phyloP scores from a whole-genome alignment of 2,113 vertebrate species.

The Vanacampus margaritifer region DNA sequence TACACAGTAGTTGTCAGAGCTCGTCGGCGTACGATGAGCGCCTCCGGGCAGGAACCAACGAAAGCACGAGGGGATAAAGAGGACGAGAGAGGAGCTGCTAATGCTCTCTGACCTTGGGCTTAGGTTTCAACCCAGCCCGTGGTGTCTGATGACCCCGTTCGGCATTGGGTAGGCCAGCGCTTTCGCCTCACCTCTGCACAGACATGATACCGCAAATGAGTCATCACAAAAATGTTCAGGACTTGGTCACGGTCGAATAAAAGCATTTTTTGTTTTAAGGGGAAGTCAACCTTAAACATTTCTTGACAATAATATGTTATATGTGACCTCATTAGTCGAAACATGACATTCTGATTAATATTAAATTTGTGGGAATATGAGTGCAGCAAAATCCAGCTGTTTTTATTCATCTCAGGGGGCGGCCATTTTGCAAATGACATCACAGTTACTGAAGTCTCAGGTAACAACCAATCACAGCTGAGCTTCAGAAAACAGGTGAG shows the following conservation, averaged over 20 bases:
- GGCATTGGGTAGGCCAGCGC: slow-evolving; percentile 39
- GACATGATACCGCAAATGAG: not conserved
- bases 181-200: slow-evolving; percentile 41
- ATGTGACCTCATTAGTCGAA: too few relatives aligned
- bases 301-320: too few relatives aligned
- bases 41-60: slow-evolving; percentile 35
- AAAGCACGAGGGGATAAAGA: slow-evolving; percentile 31
- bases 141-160: slow-evolving; percentile 66
- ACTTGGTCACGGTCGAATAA: not conserved
- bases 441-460: too few relatives aligned
- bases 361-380: too few relatives aligned
- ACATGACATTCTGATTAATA: too few relatives aligned
- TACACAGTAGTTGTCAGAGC: slow-evolving; percentile 60
- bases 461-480: too few relatives aligned
- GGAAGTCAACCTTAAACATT: too few relatives aligned
- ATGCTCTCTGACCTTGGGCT: slow-evolving; percentile 68
- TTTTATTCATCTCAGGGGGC: too few relatives aligned
- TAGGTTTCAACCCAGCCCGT: slow-evolving; percentile 61
- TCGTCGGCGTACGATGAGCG: slow-evolving; percentile 40
- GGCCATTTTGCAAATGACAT: too few relatives aligned
- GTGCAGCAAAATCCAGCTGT: too few relatives aligned
- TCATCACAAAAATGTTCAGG: not conserved
- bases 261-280: too few relatives aligned
- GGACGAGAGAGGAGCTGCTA: slow-evolving; percentile 47
- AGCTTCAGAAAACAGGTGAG: too few relatives aligned